Evolutionary conservation across 2,888 invertebrate species (phyloP).

Genomic region (Hydrotaea cyrtoneurina): DNA sequence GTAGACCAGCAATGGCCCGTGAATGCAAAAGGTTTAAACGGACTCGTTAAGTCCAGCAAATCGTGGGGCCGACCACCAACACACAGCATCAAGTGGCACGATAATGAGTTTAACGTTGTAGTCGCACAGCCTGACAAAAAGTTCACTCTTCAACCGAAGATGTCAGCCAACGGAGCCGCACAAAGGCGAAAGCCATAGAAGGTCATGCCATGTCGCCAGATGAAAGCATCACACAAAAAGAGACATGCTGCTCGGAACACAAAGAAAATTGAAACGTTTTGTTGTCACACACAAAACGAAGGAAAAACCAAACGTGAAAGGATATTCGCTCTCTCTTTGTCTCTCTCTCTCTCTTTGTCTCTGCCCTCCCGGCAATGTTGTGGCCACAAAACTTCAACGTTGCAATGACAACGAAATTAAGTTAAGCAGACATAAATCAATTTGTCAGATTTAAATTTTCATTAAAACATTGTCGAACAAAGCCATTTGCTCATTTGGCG

Average conservation of each 20-base stretch:
- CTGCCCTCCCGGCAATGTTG: background rate
- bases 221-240: background rate
- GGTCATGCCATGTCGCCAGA: conserved; percentile 14
- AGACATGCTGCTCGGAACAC: background rate
- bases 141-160: conserved; percentile 7
- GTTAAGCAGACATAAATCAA: conserved; percentile 13
- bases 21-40: conserved; percentile 29
- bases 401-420: conserved; percentile 13
- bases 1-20: background rate
- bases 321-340: background rate
- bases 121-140: conserved; percentile 28
- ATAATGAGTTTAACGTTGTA: conserved; percentile 52
- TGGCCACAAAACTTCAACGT: conserved; percentile 5
- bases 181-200: background rate
- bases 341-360: no score
- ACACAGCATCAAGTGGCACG: conserved; percentile 36
- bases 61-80: background rate
- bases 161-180: conserved; percentile 23
- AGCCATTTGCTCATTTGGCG: conserved; percentile 1
- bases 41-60: conserved; percentile 27
- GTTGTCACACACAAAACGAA: background rate
- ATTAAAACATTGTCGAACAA: conserved; percentile 6
- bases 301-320: conserved; percentile 6
- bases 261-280: conserved; percentile 29
- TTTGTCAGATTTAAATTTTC: conserved; percentile 19